Base-by-base conservation (phyloP, 2,888 invertebrate genomes). In the Lycophotia porphyrea region DNA sequence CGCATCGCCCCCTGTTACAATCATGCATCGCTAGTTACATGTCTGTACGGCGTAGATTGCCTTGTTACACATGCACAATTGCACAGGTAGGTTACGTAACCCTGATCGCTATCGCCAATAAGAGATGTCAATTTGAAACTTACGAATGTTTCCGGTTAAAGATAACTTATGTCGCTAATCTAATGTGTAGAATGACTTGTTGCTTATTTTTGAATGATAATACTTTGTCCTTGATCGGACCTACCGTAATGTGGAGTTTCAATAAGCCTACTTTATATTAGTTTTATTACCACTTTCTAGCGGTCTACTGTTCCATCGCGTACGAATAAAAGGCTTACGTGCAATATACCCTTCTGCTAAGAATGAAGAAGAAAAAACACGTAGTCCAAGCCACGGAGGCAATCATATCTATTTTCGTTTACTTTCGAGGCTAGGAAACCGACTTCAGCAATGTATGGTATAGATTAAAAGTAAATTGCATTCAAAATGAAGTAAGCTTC, bases 11-110 rank as follows among this genome's bases (percentile, higher is more conserved):
- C 39, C 15, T 60, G 24, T 67, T 34, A 60, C 39, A n/a, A n/a
- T n/a, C n/a, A 67, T 60, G 67, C 60, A 60, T 34, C 67, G 68
- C n/a, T 76, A 58, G 76, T 67, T 49, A 60, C 39, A 34, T 27
- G 24, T 31, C 2, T 39, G 39, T 42, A 52, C 44, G 15, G 44
- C 71, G 8, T 76, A 49, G 24, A 76, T 76, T 76, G 76, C 60
- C 58, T 76, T 68, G 49, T 68, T 67, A 49, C 68, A 49, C 31
- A 76, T 49, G 44, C 34, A 58, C 18, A 31, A 18, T 58, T 31
- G 58, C 27, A 47, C n/a, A 42, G 65, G 74, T 58, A 18, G 7
- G n/a, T 58, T 75, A 36, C 42, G 31, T 55, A 65, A 67, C 34
- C 15, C 58, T 60, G 31, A 31, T 47, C 27, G 39, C 58, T 60